These are phyloP conservation scores for Axinella damicornis DNA, from an alignment of 37 sponge, comb jelly and placozoan species.

Conservation along the genomic window DNA sequence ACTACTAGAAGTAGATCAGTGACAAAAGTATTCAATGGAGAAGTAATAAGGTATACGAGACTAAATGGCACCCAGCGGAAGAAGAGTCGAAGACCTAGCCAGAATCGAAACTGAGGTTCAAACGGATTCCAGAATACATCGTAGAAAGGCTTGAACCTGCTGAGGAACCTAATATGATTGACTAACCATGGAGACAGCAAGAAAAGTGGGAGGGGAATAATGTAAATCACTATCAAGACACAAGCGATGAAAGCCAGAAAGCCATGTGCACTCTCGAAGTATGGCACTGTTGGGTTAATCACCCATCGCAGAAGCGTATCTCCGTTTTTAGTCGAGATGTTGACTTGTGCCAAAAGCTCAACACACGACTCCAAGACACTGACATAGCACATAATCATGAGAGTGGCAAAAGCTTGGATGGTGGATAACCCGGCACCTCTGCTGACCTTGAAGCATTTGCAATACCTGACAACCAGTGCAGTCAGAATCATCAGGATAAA, in stretches of 20 bases:
- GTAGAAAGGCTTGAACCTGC: constrained; percentile 41
- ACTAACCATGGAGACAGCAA: constrained; percentile 35
- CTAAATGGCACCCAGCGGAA: constrained; percentile 22
- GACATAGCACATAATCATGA: constrained; percentile 43
- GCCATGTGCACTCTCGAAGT: constrained; percentile 5
- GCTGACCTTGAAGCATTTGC: background rate
- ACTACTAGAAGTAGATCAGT: background rate
- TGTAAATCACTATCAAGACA: constrained; percentile 15
- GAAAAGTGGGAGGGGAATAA: constrained; percentile 29
- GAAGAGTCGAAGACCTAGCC: constrained; percentile 26
- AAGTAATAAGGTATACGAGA: background rate
- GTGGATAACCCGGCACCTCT: background rate
- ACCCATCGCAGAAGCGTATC: background rate
- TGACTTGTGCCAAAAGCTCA: background rate
- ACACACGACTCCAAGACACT: constrained; percentile 18
- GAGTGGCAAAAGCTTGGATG: constrained; percentile 42
- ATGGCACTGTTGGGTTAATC: constrained; percentile 9
- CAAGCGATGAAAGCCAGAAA: constrained; percentile 3
- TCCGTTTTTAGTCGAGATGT: background rate
- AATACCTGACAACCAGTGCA: background rate
- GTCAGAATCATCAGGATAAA: constrained; percentile 29
- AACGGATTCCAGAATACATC: constrained; percentile 50
- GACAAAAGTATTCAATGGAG: constrained; percentile 4
- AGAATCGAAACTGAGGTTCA: constrained; percentile 35
- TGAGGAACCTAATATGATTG: background rate